Percentiles rank a stretch among this genome's conserved stretches.
Evolutionary conservation across 1,140 invertebrate genomes (phyloP).

Genomic region (Orussus abietinus): DNA sequence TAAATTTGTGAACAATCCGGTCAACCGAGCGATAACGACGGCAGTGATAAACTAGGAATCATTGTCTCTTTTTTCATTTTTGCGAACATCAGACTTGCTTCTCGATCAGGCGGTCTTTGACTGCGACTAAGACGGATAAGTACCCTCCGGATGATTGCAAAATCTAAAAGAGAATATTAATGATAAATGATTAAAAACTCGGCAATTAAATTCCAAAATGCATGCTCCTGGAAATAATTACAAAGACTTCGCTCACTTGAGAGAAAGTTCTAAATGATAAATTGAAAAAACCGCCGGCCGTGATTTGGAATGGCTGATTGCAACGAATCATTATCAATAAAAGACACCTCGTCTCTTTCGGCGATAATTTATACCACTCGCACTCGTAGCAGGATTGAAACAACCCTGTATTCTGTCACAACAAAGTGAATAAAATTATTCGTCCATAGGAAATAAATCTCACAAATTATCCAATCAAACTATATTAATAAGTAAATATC

Average conservation of each 20-base stretch:
- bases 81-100: too few relatives aligned
- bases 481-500: too few relatives aligned
- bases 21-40: too few relatives aligned
- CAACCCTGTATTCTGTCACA: conserved; percentile 27
- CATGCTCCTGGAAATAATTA: too few relatives aligned
- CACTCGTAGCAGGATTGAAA: conserved; percentile 28
- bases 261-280: conserved; percentile 24
- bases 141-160: conserved; percentile 25
- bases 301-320: conserved; percentile 28
- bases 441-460: too few relatives aligned
- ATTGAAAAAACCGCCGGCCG: conserved; percentile 30
- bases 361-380: conserved; percentile 32
- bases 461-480: too few relatives aligned
- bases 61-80: too few relatives aligned
- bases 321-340: conserved; percentile 32
- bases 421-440: not conserved
- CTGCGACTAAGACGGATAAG: conserved; percentile 25
- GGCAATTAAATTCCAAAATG: too few relatives aligned
- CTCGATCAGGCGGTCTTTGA: conserved; percentile 13
- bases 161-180: conserved; percentile 19
- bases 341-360: conserved; percentile 19
- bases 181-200: too few relatives aligned
- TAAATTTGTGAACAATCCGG: too few relatives aligned
- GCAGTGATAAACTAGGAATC: too few relatives aligned
- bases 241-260: too few relatives aligned